Base-by-base conservation (phyloP, 2,113 vertebrate species). In the Sphaerodactylus townsendi region DNA sequence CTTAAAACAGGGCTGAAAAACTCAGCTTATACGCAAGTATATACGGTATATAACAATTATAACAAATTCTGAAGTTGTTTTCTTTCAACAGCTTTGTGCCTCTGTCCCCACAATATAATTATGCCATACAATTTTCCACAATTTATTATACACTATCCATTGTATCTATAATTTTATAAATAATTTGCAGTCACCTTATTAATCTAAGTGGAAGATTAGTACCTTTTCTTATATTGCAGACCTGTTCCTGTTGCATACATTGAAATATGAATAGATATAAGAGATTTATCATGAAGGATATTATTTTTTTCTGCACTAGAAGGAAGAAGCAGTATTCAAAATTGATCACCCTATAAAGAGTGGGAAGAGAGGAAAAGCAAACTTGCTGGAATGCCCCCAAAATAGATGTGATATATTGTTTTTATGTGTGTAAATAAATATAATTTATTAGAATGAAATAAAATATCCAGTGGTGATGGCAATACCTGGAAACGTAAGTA, bases 391-490 rank as follows among this genome's bases (percentile, higher is more conserved):
- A 85, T 13, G 69, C 72, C 86, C 87, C 76, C 46, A 83, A 82
- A 71, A n/a, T 35, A 78, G 85, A 88, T 25, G 4, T 39, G 71
- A 89, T 80, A 86, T 33, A 30, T 65, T 14, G 82, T 68, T 85
- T 84, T 84, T 46, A 86, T 89, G 80, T 81, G 83, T 30, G 53
- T 23, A 84, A 91, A 86, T 82, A 77, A 86, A 88, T 4, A 35
- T 46, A 91, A 37, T 83, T 44, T 83, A 91, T 39, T 70, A 82
- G 73, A 77, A 87, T 81, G 66, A 85, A 94, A 86, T 59, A 91
- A 85, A 92, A 91, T 88, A 85, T 92, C 66, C 23, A 75, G 77
- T 80, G 91, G 77, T 85, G 88, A 83, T 79, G 19, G 25, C 86
- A 90, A 86, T 77, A 23, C 84, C 84, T 83, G 35, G 0, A 59